Base-by-base conservation (phyloP, 2,113 vertebrate species). In the Rhabdornis inornatus region DNA sequence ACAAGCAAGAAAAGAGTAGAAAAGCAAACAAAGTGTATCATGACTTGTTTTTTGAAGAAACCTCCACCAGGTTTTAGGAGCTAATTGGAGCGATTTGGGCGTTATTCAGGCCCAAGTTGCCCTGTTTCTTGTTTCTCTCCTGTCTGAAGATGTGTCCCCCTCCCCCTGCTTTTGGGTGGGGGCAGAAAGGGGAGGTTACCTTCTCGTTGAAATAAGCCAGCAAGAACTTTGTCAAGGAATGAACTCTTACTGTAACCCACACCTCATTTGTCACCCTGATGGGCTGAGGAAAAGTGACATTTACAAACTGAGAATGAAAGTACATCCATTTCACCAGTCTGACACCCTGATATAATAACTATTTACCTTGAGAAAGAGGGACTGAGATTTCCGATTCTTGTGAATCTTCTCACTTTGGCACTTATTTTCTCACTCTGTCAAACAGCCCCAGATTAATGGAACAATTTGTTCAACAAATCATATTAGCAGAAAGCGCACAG, bases 201-300 rank as follows among this genome's bases (percentile, higher is more conserved):
- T 95, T 97, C 92, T 95, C 95, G 89, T 84, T 94, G 97, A 97
- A 98, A 98, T 95, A 97, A 97, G 94, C 96, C 96, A 97, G 97
- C 94, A 96, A 98, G 98, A 98, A 98, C 98, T 98, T 98, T 98
- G 98, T 98, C 97, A 98, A 98, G 97, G 97, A 98, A 98, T 98
- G 98, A 98, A 98, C 98, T 98, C 98, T 97, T 97, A 94, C 97
- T 97, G 97, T 98, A 98, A 98, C 98, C 98, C 98, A 98, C 98
- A 98, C 98, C 98, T 99, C 98, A 99, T 99, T 99, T 99, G 98
- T 99, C 99, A 99, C 98, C 98, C 98, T 98, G 98, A 99, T 99
- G 98, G 99, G 98, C 98, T 99, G 98, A 99, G 98, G 98, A 98
- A 99, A 98, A 98, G 98, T 99, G 99, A 99, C 99, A 99, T 99